These are phyloP conservation scores for Leptopilina boulardi DNA, from an alignment of 1,140 invertebrate species.

Conservation along the genomic window DNA sequence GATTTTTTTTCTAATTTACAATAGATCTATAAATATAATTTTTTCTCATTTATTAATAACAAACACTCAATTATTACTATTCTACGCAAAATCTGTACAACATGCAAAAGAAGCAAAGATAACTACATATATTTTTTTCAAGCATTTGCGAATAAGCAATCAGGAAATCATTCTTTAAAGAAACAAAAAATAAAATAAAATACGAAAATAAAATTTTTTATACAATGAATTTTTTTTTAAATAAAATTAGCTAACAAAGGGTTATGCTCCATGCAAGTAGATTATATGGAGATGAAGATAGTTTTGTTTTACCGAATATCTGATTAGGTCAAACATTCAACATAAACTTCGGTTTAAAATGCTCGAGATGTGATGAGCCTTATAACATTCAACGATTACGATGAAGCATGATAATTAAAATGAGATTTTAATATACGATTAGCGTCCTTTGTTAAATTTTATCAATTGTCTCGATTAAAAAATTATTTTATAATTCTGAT, in stretches of 20 bases:
- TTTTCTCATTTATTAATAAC: background rate
- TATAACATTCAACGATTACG: constrained; percentile 19
- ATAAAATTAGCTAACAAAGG: background rate
- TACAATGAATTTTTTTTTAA: background rate
- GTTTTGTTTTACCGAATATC: constrained; percentile 24
- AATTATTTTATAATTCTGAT: too few relatives aligned
- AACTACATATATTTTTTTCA: background rate
- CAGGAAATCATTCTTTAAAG: background rate
- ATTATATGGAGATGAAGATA: constrained; percentile 19
- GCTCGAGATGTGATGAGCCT: constrained; percentile 16
- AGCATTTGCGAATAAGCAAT: background rate
- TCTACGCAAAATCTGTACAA: background rate
- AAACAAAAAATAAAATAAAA: background rate
- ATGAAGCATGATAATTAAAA: constrained; percentile 22
- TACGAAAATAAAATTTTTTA: background rate
- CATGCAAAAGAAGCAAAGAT: background rate
- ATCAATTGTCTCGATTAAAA: too few relatives aligned
- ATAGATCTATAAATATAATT: background rate
- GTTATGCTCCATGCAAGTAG: background rate
- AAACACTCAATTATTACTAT: background rate
- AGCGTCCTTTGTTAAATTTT: constrained; percentile 7
- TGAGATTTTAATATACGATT: constrained; percentile 2
- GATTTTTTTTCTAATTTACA: too few relatives aligned
- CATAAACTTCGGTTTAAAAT: constrained; percentile 12
- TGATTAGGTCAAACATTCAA: constrained; percentile 24